Evolutionary conservation across 2,797 vertebrate species (phyloP).

Genomic region (Sebastes oblongus): DNA sequence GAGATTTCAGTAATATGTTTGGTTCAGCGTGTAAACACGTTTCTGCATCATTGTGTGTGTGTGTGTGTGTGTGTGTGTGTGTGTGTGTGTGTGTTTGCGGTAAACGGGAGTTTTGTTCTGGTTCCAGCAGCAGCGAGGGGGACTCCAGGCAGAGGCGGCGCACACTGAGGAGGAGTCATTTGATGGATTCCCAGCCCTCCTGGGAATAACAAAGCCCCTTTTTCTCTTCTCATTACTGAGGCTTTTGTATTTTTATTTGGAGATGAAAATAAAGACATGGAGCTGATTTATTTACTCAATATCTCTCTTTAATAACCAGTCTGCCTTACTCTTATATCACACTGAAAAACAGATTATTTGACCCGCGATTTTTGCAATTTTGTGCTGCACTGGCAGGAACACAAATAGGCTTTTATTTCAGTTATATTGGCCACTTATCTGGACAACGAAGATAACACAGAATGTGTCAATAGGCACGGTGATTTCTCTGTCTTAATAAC

Average conservation of each 20-base stretch:
- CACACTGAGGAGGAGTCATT: slow-evolving; percentile 24
- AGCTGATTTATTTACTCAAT: slow-evolving; percentile 29
- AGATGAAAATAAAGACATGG: slow-evolving; percentile 30
- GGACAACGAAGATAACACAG: slow-evolving; percentile 37
- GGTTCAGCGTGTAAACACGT: not conserved
- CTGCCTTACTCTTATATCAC: not conserved
- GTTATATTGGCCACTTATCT: slow-evolving; percentile 36
- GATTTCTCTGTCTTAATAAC: slow-evolving; percentile 53
- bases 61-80: not conserved
- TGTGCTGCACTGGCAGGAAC: not conserved
- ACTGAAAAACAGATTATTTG: not conserved
- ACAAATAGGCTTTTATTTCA: slow-evolving; percentile 27
- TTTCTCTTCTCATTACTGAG: slow-evolving; percentile 31
- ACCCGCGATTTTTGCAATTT: not conserved
- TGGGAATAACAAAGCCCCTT: slow-evolving; percentile 5
- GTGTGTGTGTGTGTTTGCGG: not conserved
- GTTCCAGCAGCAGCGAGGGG: slow-evolving; percentile 23
- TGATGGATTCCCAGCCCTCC: slow-evolving; percentile 27
- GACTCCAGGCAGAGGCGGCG: not conserved
- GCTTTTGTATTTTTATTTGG: slow-evolving; percentile 25
- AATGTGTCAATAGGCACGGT: not conserved
- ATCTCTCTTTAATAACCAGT: slow-evolving; percentile 28
- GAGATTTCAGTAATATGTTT: not conserved
- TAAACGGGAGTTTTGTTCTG: slow-evolving; percentile 19
- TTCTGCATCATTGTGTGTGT: not conserved